Evolutionary conservation across 2,113 vertebrate species (phyloP).

Genomic region (Ophthalmolycus amberensis): DNA sequence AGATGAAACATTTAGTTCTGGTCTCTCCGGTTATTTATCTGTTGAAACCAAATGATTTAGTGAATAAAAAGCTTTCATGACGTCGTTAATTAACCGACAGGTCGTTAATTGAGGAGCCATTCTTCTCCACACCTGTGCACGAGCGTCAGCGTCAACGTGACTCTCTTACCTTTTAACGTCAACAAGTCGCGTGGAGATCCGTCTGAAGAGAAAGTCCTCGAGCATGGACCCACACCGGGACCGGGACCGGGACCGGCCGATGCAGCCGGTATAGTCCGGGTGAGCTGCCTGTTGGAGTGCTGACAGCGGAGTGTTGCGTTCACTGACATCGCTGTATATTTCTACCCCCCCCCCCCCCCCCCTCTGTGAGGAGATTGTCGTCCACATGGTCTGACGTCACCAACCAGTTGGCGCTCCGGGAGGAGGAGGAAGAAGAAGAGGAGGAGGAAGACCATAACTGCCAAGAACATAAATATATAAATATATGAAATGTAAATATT

Average conservation of each 20-base stretch:
- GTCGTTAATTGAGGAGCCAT: too few relatives aligned
- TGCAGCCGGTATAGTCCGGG: neutral
- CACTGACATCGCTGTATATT: neutral
- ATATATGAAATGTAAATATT: too few relatives aligned
- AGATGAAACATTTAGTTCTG: too few relatives aligned
- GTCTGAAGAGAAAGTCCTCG: neutral
- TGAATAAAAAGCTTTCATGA: too few relatives aligned
- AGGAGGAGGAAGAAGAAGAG: too few relatives aligned
- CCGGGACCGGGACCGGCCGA: neutral
- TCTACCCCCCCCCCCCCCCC: neutral
- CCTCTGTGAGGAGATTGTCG: conserved; percentile 32
- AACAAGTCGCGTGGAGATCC: neutral
- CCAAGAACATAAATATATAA: too few relatives aligned
- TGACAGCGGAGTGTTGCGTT: conserved; percentile 17
- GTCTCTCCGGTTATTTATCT: too few relatives aligned
- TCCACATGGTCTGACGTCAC: conserved; percentile 59
- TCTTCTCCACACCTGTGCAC: too few relatives aligned
- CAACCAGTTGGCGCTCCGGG: neutral
- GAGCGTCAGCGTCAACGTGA: too few relatives aligned
- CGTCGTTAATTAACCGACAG: too few relatives aligned
- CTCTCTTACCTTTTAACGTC: conserved; percentile 17
- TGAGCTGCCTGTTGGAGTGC: neutral
- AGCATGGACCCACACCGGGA: neutral
- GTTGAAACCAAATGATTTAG: too few relatives aligned
- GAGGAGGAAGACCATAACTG: too few relatives aligned